These are phyloP conservation scores for Pangasianodon hypophthalmus DNA, from an alignment of 2,113 vertebrate genomes.

Conservation along the genomic window DNA sequence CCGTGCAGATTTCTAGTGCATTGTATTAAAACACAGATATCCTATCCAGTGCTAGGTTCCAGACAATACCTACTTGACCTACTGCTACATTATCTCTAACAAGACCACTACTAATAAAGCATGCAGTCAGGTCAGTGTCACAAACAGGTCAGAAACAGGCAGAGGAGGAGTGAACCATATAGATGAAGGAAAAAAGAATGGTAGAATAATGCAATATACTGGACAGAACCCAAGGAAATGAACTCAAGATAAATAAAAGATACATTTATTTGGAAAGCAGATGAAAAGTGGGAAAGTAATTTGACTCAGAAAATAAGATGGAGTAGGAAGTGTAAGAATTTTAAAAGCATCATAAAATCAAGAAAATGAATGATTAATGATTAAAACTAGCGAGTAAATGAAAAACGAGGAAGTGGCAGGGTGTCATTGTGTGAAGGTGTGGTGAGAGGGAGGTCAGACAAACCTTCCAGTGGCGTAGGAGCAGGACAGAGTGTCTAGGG, in stretches of 20 bases:
- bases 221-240: neutral
- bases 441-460: constrained; percentile 73
- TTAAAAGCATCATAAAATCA: constrained; percentile 80
- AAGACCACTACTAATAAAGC: constrained; percentile 28
- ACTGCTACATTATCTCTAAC: constrained; percentile 30
- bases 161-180: constrained; percentile 1
- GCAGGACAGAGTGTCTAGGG: constrained; percentile 86
- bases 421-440: constrained; percentile 82
- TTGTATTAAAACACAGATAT: constrained; percentile 1
- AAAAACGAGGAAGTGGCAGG: constrained; percentile 53
- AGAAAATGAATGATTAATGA: constrained; percentile 12
- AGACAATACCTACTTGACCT: constrained; percentile 31
- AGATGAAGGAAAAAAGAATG: constrained; percentile 2
- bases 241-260: constrained; percentile 20
- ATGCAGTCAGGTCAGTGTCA: constrained; percentile 38
- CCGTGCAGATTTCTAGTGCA: constrained; percentile 12
- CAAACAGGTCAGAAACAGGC: constrained; percentile 24
- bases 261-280: neutral
- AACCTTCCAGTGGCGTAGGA: constrained; percentile 86
- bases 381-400: neutral
- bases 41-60: constrained; percentile 1
- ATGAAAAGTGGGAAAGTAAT: neutral
- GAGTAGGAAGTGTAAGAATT: neutral
- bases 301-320: neutral
- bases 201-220: constrained; percentile 1